These are phyloP conservation scores for Abscondita cerata DNA, from an alignment of 2,888 invertebrate species.

Conservation along the genomic window DNA sequence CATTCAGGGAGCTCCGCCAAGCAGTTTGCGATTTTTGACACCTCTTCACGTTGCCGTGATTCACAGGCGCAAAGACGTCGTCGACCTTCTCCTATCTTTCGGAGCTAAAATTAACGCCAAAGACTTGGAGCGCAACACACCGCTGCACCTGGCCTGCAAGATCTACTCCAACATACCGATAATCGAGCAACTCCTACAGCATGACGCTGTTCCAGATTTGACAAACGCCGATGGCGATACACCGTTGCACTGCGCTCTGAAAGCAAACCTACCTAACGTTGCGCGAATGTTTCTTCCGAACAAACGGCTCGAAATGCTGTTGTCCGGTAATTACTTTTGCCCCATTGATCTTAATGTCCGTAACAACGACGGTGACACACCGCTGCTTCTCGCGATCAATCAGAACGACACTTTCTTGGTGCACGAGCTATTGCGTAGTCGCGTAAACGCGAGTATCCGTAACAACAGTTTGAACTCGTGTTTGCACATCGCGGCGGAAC, in stretches of 20 bases:
- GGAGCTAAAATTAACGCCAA: background rate
- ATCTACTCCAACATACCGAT: too few relatives aligned
- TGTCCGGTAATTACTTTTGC: too few relatives aligned
- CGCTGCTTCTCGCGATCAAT: background rate
- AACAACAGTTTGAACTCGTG: background rate
- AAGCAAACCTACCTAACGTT: too few relatives aligned
- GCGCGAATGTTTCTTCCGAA: too few relatives aligned
- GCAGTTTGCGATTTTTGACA: background rate
- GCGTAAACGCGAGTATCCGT: background rate
- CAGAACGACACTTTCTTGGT: background rate
- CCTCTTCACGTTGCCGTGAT: conserved; percentile 2
- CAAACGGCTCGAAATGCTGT: too few relatives aligned
- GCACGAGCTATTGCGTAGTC: background rate
- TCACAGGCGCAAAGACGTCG: background rate
- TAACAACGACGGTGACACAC: conserved; percentile 6
- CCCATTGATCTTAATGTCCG: background rate
- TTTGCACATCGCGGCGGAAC: background rate
- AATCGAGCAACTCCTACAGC: too few relatives aligned
- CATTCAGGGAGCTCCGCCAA: background rate
- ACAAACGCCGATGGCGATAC: too few relatives aligned
- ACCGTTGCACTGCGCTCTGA: too few relatives aligned
- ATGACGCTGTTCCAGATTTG: too few relatives aligned
- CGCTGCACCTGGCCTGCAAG: background rate
- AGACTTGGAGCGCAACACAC: background rate
- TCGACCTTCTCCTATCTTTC: background rate